phyloP scores from a whole-genome alignment of 2,113 vertebrate genomes.

The Paramormyrops kingsleyae region DNA sequence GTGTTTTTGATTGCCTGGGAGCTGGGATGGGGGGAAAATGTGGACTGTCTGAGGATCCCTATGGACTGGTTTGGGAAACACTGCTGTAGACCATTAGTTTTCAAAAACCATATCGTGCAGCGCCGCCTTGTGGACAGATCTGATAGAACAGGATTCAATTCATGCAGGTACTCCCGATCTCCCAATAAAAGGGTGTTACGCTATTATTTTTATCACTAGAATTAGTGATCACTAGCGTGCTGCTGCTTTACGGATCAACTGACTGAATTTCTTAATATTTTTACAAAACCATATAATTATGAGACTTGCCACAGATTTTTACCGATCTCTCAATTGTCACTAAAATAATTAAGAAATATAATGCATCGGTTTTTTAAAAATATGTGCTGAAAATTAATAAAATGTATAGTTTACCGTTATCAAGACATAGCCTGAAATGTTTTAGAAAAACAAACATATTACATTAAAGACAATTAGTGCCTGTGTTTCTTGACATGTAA shows the following conservation, averaged over 20 bases:
- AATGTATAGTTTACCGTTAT: background rate
- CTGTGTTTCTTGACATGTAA: background rate
- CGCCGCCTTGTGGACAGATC: background rate
- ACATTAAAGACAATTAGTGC: background rate
- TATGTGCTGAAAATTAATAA: background rate
- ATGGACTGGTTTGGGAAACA: background rate
- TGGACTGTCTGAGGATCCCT: background rate
- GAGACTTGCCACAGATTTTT: background rate
- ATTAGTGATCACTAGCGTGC: background rate
- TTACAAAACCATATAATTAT: background rate
- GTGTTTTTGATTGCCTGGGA: background rate
- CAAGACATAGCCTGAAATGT: background rate
- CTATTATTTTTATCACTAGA: background rate
- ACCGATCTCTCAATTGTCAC: background rate
- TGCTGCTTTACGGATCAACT: background rate
- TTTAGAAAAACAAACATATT: background rate
- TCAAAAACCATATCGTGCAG: background rate
- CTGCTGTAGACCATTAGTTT: background rate
- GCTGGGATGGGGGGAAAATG: background rate
- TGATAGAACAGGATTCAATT: background rate
- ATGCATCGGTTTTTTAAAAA: background rate
- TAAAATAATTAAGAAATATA: background rate
- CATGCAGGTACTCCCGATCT: background rate
- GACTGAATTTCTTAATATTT: background rate
- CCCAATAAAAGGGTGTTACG: background rate